Percentiles rank a stretch among this genome's conserved stretches.
Evolutionary conservation across 64 coral and sea anemone species (phyloP).

Genomic region (Montipora capricornis): DNA sequence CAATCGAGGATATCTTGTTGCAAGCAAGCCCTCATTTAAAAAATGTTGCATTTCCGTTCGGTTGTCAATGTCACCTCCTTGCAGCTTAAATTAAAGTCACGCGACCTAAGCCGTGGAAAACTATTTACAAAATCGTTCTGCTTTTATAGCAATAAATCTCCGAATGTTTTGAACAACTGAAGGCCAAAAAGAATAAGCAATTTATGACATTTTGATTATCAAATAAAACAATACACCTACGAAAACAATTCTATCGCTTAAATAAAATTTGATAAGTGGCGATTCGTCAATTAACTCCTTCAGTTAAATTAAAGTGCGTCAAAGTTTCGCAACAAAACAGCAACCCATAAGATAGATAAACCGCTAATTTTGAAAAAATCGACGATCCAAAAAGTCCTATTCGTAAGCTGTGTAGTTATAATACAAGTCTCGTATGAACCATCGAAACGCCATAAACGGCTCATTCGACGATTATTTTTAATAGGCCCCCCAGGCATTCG

Average conservation of each 20-base stretch:
- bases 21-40: not conserved
- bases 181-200: not conserved
- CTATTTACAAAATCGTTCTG: not conserved
- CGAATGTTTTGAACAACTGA: not conserved
- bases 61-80: too few relatives aligned
- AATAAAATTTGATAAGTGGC: not conserved
- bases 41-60: not conserved
- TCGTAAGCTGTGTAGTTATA: not conserved
- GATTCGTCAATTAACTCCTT: not conserved
- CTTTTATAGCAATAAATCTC: not conserved
- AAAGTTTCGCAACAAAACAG: not conserved
- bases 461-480: not conserved
- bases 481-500: too few relatives aligned
- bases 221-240: constrained; percentile 15
- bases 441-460: not conserved
- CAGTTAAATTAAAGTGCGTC: not conserved
- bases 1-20: not conserved
- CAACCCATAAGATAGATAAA: not conserved
- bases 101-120: not conserved
- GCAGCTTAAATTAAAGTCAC: too few relatives aligned
- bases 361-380: not conserved
- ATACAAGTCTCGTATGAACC: not conserved
- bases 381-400: not conserved
- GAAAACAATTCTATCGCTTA: constrained; percentile 15
- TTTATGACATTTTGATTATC: not conserved